phyloP scores from a whole-genome alignment of 2,888 invertebrate species.

The Spialia ferax region DNA sequence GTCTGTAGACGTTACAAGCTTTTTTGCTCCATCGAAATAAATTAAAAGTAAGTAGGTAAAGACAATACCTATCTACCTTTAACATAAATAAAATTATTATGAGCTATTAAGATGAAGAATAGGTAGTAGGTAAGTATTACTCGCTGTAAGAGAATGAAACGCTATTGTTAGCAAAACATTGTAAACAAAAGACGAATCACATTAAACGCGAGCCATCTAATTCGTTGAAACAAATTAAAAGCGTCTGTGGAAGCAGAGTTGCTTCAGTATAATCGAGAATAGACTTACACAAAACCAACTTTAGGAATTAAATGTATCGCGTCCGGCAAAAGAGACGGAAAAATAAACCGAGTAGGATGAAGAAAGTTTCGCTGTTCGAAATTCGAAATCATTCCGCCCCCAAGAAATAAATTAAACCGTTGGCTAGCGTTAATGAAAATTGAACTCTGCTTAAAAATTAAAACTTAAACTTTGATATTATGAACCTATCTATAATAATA shows the following conservation, averaged over 20 bases:
- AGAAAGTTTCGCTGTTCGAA: neutral
- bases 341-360: conserved; percentile 2
- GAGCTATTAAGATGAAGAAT: too few relatives aligned
- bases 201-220: neutral
- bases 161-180: neutral
- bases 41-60: too few relatives aligned
- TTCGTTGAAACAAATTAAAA: conserved; percentile 3
- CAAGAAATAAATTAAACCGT: neutral
- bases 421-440: conserved; percentile 5
- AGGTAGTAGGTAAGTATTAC: too few relatives aligned
- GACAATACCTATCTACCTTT: too few relatives aligned
- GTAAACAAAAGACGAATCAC: neutral
- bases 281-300: conserved; percentile 20
- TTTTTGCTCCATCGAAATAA: too few relatives aligned
- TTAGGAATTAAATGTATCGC: conserved; percentile 22
- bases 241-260: neutral
- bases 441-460: neutral
- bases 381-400: neutral
- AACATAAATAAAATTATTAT: too few relatives aligned
- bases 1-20: too few relatives aligned
- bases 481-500: too few relatives aligned
- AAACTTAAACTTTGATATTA: too few relatives aligned
- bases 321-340: neutral
- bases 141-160: too few relatives aligned
- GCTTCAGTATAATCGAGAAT: conserved; percentile 1